Percentiles rank a stretch among this genome's conserved stretches.
These are phyloP conservation scores for Halictus rubicundus DNA, from an alignment of 1,140 invertebrate genomes.

Conservation along the genomic window DNA sequence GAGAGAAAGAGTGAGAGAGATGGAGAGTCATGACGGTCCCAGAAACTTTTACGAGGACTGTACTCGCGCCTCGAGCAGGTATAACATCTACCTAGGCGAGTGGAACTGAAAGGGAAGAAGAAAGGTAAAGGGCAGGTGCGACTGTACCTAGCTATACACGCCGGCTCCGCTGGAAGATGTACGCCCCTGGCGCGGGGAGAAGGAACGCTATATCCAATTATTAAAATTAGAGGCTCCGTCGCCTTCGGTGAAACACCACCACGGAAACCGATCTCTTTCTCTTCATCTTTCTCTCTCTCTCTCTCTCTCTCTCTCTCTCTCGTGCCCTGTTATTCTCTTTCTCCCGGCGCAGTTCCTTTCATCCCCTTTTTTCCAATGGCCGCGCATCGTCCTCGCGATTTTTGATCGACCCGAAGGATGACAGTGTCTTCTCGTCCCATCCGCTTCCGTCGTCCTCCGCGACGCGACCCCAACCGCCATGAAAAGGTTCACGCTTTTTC, in stretches of 20 bases:
- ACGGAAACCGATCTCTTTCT: conserved; percentile 53
- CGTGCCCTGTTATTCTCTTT: background rate
- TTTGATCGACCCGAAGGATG: conserved; percentile 9
- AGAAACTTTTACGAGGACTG: conserved; percentile 36
- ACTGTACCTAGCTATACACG: conserved; percentile 46
- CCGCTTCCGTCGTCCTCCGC: background rate
- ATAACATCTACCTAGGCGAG: conserved; percentile 53
- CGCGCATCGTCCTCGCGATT: conserved; percentile 3
- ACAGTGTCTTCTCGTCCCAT: background rate
- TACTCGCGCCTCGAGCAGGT: conserved; percentile 39
- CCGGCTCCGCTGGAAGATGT: conserved; percentile 39
- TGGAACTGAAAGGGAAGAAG: conserved; percentile 55
- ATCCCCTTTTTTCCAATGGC: background rate
- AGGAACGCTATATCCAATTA: conserved; percentile 72
- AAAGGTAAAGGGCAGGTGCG: conserved; percentile 61
- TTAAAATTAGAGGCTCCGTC: conserved; percentile 76
- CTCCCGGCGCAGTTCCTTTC: conserved; percentile 25
- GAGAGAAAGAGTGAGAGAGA: background rate
- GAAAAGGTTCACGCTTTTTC: conserved; percentile 52
- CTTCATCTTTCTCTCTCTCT: background rate
- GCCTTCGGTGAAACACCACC: conserved; percentile 67
- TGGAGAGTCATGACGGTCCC: background rate
- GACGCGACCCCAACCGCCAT: background rate
- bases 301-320: background rate
- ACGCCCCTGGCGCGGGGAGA: conserved; percentile 57